Evolutionary conservation across 2,113 vertebrate genomes (phyloP), one percentile per base, ranked within the genome.

Genomic region (Melanostigma gelatinosum): DNA sequence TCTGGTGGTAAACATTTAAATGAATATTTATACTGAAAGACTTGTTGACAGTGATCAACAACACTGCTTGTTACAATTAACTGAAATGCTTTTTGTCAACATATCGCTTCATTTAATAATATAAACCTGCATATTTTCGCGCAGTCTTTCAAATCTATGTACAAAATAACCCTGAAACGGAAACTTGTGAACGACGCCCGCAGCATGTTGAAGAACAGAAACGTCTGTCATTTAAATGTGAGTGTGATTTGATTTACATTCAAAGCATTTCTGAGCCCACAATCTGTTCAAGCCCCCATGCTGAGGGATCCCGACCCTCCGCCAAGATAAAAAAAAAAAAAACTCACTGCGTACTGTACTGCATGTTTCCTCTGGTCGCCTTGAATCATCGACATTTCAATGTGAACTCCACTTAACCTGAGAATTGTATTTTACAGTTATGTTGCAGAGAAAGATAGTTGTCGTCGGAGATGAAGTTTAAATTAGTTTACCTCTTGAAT

Each of bases 401-500:
- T 85, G 86, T 91, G 70, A 88, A 75, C 68, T 72, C 48, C 67
- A 32, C 78, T 73, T 69, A 79, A 75, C 52, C 72, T 68, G 81
- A 71, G 36, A 83, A 79, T 82, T 86, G 76, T 88, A 55, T 80
- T 79, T 85, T 85, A 40, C 72, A 48, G 62, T 61, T 64, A 13
- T 83, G 80, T 79, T 55, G 57, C 76, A 54, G 82, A 83, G 84
- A 83, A 64, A 52, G 46, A 18, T 50, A 50, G 72, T 60, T 60
- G 63, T 79, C 69, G 18, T 83, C 48, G 77, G 63, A 75, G 78
- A 80, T 77, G 22, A 77, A 58, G 29, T 74, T 52, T 52, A 7
- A 72, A 71, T 75, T 54, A 74, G 80, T 88, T 60, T 88, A 86
- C 81, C 84, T 87, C 83, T 75, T 90, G 92, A 94, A 91, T 94